Base-by-base conservation (phyloP, 2,797 vertebrate species). In the Gouania willdenowi region DNA sequence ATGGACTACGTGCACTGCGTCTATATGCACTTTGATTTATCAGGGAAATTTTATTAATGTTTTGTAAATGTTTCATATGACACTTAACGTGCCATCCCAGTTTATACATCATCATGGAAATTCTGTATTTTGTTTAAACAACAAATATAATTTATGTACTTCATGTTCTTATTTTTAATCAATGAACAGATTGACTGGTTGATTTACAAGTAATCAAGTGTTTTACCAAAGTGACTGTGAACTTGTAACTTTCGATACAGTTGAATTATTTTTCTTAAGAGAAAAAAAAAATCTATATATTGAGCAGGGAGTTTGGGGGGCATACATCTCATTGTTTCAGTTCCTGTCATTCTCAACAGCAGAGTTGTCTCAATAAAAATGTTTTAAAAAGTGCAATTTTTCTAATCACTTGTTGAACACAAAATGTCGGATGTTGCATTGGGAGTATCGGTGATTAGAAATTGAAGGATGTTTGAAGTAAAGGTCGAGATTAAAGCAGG, bases 1-100 rank as follows among this genome's bases (percentile, higher is more conserved):
- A 94, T 88, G 90, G 90, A 92, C 92, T 89, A 92, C 88, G 90
- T 91, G 93, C 93, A 93, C 91, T 93, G 92, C 91, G 91, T 95
- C 91, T 93, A 92, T 94, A 92, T 94, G 94, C 96, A 98, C 95
- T 95, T 93, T 95, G 94, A 91, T 94, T 94, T 94, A 93, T 98
- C 95, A 98, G 95, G 96, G 96, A 98, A 94, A 94, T 93, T 98
- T 95, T 96, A 93, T 93, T 94, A 93, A 94, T 93, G 93, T 97
- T 98, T 97, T 94, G 91, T 97, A 95, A 95, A 94, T 95, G 92
- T 90, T 93, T 92, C 92, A 92, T 92, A 93, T 90, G 91, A 88
- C 93, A 92, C 90, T 92, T 88, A 89, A 87, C 72, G 88, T 95
- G 92, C 92, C 91, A 92, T 94, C 92, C 89, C 89, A 76, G 83